Evolutionary conservation across 1,140 invertebrate species (phyloP).

Genomic region (Ruditapes philippinarum): DNA sequence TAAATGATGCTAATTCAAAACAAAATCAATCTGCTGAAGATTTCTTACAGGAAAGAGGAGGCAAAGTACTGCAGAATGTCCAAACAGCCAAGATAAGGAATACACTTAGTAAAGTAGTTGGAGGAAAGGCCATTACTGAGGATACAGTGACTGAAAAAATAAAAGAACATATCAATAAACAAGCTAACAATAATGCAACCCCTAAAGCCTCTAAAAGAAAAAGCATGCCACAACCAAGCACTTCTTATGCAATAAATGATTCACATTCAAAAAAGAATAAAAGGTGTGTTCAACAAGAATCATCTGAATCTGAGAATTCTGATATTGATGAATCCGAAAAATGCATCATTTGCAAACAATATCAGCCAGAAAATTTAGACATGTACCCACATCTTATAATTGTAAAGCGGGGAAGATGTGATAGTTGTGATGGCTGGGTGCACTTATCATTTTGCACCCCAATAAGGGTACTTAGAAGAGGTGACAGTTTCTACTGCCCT

Average conservation of each 20-base stretch:
- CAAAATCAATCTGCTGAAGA: neutral
- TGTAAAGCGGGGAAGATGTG: too few relatives aligned
- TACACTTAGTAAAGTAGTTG: constrained; percentile 24
- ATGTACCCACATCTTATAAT: neutral
- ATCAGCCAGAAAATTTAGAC: neutral
- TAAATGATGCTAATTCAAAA: neutral
- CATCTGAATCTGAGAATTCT: too few relatives aligned
- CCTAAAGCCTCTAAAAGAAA: neutral
- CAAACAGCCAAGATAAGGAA: neutral
- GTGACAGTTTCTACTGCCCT: too few relatives aligned
- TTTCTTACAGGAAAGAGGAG: constrained; percentile 3
- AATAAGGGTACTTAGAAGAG: neutral
- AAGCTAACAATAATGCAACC: too few relatives aligned
- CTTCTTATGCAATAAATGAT: too few relatives aligned
- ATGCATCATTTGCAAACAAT: neutral
- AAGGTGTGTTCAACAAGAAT: too few relatives aligned
- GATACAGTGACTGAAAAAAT: neutral
- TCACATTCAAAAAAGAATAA: too few relatives aligned
- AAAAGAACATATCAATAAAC: neutral
- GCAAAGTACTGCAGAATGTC: constrained; percentile 3
- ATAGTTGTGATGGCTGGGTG: too few relatives aligned
- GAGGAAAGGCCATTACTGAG: constrained; percentile 3
- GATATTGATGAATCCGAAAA: too few relatives aligned
- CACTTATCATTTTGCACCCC: too few relatives aligned
- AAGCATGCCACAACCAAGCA: neutral